A percentile compares a stretch with the other conserved stretches of the same genome.
Evolutionary conservation across 2,113 vertebrate genomes (phyloP).

Genomic region (Uria aalge): DNA sequence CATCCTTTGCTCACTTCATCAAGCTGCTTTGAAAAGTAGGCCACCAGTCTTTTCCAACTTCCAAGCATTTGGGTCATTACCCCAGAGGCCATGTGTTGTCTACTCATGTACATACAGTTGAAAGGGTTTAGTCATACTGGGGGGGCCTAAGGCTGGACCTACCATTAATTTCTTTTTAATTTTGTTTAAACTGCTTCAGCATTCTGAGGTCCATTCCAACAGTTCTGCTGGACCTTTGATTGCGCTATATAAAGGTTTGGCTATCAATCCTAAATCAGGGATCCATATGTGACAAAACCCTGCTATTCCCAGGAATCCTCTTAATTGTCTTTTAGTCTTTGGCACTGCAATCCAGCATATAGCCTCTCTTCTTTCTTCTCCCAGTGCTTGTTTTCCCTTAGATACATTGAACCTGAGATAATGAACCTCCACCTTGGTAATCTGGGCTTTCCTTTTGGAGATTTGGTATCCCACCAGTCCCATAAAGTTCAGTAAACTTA

Average conservation of each 20-base stretch:
- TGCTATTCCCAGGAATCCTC: too few relatives aligned
- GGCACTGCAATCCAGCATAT: not conserved
- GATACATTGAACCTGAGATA: not conserved
- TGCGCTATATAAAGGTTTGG: too few relatives aligned
- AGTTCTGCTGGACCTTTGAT: too few relatives aligned
- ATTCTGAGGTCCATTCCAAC: too few relatives aligned
- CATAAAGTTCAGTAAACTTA: not conserved
- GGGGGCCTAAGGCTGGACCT: too few relatives aligned
- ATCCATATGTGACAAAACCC: too few relatives aligned
- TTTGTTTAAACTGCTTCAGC: too few relatives aligned
- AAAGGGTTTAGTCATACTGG: too few relatives aligned
- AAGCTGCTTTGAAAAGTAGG: not conserved
- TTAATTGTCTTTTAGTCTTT: too few relatives aligned
- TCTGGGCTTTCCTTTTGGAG: not conserved
- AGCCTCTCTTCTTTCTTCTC: not conserved
- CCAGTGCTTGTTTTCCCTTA: not conserved
- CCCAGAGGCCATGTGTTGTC: not conserved
- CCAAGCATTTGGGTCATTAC: not conserved
- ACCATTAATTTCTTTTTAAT: too few relatives aligned
- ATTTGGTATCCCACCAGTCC: not conserved
- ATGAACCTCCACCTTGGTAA: not conserved
- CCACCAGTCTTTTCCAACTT: not conserved
- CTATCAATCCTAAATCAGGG: too few relatives aligned
- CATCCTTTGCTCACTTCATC: not conserved
- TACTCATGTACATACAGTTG: too few relatives aligned